Conservation (phyloP, 2,888 invertebrate genomes). For the Plebejus anna region DNA sequence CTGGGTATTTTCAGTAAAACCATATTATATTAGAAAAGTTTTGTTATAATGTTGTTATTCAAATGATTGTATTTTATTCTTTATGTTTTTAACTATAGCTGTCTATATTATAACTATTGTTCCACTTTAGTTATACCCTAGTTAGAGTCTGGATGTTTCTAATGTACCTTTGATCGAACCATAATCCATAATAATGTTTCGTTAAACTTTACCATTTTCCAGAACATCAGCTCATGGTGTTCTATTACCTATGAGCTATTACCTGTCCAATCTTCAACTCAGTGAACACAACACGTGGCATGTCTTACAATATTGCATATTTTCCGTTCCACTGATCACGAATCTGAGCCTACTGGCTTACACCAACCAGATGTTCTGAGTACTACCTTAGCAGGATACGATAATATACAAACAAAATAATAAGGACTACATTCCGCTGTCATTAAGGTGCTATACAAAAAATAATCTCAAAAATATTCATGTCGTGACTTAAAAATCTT, state of each 20-base stretch:
- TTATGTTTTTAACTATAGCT: neutral
- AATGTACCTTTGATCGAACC: neutral
- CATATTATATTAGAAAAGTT: conserved; percentile 32
- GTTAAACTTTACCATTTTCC: conserved; percentile 35
- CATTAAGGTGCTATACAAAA: neutral
- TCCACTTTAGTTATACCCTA: conserved; percentile 12
- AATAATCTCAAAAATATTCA: neutral
- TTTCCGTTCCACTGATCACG: conserved; percentile 57
- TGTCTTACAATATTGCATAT: conserved; percentile 56
- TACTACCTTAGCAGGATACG: neutral
- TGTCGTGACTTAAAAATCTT: no score
- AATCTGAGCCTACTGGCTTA: conserved; percentile 32
- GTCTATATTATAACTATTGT: neutral
- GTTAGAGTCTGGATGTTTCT: neutral
- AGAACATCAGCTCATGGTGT: conserved; percentile 34
- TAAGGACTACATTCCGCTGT: neutral
- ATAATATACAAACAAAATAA: neutral
- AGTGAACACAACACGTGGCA: conserved; percentile 58
- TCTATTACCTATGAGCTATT: conserved; percentile 37
- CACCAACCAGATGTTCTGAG: neutral
- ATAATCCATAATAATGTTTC: conserved; percentile 29
- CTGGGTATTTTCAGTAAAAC: conserved; percentile 44
- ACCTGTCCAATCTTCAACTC: conserved; percentile 34
- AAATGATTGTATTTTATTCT: neutral
- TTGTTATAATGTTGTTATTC: neutral